Evolutionary conservation across 1,140 invertebrate species (phyloP).

Genomic region (Pachyrhynchus sulphureomaculatus): DNA sequence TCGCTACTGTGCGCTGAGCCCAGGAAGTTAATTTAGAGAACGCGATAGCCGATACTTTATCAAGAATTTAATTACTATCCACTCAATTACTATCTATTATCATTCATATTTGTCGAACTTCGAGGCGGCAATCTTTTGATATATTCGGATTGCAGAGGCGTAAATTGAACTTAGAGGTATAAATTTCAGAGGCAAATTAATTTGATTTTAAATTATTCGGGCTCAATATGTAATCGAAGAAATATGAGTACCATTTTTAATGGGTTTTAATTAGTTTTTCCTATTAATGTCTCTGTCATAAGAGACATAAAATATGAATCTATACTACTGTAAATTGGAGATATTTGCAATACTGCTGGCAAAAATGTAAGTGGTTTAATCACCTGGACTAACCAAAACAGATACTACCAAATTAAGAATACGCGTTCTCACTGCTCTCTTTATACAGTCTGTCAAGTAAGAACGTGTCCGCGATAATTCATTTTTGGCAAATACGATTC

Average conservation of each 20-base stretch:
- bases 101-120: constrained; percentile 30
- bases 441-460: too few relatives aligned
- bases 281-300: too few relatives aligned
- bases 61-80: constrained; percentile 30
- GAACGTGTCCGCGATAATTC: too few relatives aligned
- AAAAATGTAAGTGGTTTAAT: too few relatives aligned
- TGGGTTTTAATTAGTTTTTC: too few relatives aligned
- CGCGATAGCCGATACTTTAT: constrained; percentile 23
- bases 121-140: constrained; percentile 26
- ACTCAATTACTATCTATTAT: constrained; percentile 32
- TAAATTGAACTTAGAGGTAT: constrained; percentile 26
- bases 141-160: constrained; percentile 9
- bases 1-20: constrained; percentile 39
- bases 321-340: too few relatives aligned
- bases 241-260: neutral
- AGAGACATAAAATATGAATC: too few relatives aligned
- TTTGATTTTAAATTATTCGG: constrained; percentile 19
- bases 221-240: constrained; percentile 20
- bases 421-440: too few relatives aligned
- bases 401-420: too few relatives aligned
- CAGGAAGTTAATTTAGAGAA: constrained; percentile 34
- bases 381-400: too few relatives aligned
- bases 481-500: too few relatives aligned
- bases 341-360: too few relatives aligned
- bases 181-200: constrained; percentile 26